Base-by-base conservation (phyloP, 2,113 vertebrate species). In the Syngnathus floridae region DNA sequence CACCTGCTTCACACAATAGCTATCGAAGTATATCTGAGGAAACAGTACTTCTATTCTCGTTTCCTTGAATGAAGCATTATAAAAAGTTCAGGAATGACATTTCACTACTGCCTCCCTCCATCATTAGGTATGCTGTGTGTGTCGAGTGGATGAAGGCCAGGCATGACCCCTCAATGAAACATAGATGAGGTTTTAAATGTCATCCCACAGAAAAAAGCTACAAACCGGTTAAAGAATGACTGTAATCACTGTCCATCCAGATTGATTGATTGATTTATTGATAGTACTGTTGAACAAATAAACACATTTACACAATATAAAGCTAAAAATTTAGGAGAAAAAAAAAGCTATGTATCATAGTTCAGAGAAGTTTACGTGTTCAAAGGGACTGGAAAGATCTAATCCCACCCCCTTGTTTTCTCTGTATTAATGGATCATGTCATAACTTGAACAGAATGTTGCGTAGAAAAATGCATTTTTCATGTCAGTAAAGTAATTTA, bases 111-210 rank as follows among this genome's bases (percentile, higher is more conserved):
- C 41, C 43, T 66, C 64, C 49, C 48, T 60, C 60, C 45, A 5
- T 72, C 76, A 82, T 84, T 77, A 76, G 22, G 40, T 72, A 82
- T 82, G 81, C 82, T 76, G 77, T 84, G 31, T 79, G 79, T 77
- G 57, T 36, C 19, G 45, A 60, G 10, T 56, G 35, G 43, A 62
- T 71, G 65, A 75, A 79, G 60, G 70, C 41, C 74, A 65, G 43
- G 62, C 16, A 17, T 55, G 35, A 54, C 51, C 56, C 48, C 55
- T 70, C 72, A 60, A 64, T 60, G 66, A 66, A 69, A 67, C 66
- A 70, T 12, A 43, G 57, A 77, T 36, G 64, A 0, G 36, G 71
- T 63, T 26, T 60, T 75, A 51, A 82, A 77, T 66, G 74, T 73
- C 77, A 73, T 16, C 5, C 49, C 40, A 7, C 51, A 35, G 1